These are phyloP conservation scores for Rhizomys pruinosus DNA, from an alignment of 2,113 vertebrate genomes.

Conservation along the genomic window DNA sequence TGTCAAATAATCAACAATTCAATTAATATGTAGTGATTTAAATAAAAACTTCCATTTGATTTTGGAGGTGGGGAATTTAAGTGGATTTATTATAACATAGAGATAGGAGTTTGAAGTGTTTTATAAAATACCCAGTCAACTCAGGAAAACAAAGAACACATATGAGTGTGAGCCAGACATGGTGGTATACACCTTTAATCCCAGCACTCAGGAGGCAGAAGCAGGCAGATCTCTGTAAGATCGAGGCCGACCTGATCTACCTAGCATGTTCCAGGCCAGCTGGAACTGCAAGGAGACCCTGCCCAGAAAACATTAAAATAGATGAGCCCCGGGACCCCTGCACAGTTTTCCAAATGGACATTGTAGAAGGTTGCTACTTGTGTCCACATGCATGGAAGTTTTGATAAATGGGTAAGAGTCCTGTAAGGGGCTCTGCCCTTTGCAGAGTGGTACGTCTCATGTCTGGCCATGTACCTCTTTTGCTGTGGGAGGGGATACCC, in stretches of 20 bases:
- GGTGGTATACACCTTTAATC: no score
- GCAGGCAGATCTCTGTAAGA: no score
- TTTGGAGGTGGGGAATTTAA: neutral
- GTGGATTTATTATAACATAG: neutral
- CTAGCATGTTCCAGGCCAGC: no score
- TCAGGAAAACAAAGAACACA: neutral
- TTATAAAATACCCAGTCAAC: neutral
- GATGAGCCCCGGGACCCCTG: neutral
- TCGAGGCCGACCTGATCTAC: no score
- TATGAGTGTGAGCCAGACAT: no score
- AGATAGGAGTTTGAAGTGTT: neutral
- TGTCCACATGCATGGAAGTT: neutral
- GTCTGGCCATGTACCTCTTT: neutral
- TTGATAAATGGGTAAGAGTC: neutral
- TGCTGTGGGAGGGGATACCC: no score
- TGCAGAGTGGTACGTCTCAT: neutral
- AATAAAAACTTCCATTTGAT: neutral
- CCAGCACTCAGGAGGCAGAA: no score
- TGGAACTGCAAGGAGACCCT: no score
- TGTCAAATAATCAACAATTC: conserved; percentile 18
- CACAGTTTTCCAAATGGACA: neutral
- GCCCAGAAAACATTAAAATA: neutral
- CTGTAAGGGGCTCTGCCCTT: neutral
- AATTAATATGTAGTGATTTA: neutral
- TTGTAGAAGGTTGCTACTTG: neutral